Evolutionary conservation across 2,797 vertebrate species (phyloP).

Genomic region (Amniataba percoides): DNA sequence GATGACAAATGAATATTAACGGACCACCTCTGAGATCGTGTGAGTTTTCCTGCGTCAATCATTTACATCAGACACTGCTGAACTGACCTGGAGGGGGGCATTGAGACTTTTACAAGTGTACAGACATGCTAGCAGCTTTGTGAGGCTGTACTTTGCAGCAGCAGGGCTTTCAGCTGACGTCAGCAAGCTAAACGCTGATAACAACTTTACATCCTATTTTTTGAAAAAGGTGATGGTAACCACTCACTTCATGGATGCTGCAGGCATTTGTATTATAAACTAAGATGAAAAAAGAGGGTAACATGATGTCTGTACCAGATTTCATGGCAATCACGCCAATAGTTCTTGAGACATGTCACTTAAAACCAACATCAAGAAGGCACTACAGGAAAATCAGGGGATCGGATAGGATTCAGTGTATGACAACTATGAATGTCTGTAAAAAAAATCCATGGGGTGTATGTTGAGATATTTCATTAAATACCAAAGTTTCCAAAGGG

Average conservation of each 20-base stretch:
- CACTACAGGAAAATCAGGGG: background rate
- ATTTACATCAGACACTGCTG: background rate
- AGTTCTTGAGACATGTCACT: background rate
- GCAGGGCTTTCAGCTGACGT: too few relatives aligned
- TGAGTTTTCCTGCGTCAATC: conserved; percentile 6
- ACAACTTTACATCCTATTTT: too few relatives aligned
- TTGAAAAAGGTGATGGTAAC: too few relatives aligned
- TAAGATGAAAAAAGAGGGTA: background rate
- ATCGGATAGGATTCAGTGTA: background rate
- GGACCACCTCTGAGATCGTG: background rate
- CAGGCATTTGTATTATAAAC: too few relatives aligned
- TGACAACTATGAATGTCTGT: background rate
- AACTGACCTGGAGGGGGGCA: background rate
- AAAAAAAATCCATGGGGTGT: background rate
- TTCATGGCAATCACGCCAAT: background rate
- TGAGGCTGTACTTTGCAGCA: too few relatives aligned
- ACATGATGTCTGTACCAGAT: background rate
- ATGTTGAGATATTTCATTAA: conserved; percentile 1
- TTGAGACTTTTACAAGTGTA: too few relatives aligned
- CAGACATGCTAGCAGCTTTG: too few relatives aligned
- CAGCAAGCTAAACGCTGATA: too few relatives aligned
- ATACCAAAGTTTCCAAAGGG: background rate
- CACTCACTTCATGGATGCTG: too few relatives aligned
- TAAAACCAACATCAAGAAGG: background rate
- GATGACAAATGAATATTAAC: conserved; percentile 9